Conservation (phyloP, 2,797 vertebrate species). For the Danio jaintianensis region DNA sequence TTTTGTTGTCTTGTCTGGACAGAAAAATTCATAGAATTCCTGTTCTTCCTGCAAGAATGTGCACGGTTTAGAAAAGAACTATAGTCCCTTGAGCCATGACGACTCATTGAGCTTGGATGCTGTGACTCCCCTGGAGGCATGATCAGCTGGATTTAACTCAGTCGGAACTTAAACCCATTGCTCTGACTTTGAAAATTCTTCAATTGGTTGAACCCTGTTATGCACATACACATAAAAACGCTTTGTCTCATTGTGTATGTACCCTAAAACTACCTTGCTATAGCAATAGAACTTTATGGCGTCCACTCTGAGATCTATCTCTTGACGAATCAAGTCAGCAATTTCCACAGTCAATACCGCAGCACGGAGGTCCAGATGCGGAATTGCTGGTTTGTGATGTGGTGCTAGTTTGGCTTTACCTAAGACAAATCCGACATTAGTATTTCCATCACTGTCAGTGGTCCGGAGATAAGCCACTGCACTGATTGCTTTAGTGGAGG, state of each 20-base stretch:
- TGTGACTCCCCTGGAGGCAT: not conserved
- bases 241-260: not conserved
- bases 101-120: not conserved
- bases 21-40: not conserved
- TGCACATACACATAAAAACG: not conserved
- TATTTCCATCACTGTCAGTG: not conserved
- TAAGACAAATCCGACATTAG: not conserved
- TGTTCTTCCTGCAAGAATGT: not conserved
- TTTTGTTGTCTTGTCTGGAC: no score
- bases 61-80: not conserved
- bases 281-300: not conserved
- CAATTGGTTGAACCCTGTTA: not conserved
- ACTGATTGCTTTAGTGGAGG: not conserved
- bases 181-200: not conserved
- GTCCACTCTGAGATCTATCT: not conserved
- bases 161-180: not conserved
- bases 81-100: not conserved
- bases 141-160: not conserved
- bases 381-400: not conserved
- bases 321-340: not conserved
- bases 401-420: conserved; percentile 2
- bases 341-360: not conserved
- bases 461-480: conserved; percentile 2
- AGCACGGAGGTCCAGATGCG: not conserved
- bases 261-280: not conserved